Evolutionary conservation across 1,140 invertebrate species (phyloP), one percentile per base, ranked within the genome.

Genomic region (Caenorhabditis inopinata): DNA sequence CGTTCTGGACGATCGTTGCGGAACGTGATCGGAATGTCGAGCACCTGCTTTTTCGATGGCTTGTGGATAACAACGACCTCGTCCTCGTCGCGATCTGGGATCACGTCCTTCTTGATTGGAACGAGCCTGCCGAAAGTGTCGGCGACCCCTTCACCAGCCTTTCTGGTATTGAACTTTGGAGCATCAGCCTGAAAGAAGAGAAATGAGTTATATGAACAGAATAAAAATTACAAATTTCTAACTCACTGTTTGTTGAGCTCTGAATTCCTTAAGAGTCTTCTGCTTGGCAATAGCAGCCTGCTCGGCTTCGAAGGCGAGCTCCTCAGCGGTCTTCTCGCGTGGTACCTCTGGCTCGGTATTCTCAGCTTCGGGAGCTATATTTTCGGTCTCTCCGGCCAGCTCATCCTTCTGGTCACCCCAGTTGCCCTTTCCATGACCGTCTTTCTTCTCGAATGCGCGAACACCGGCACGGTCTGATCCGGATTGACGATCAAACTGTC

Each of bases 391-490:
- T 32, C 51, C 80, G 32, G 48, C 80, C 14, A 76, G 18, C 45
- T 76, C 80, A 35, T 76, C 75, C 35, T 81, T 45, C 53, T 78
- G 45, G 53, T 78, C 76, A 48, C 83, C 83, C 83, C 83, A 83
- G 83, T 83, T 83, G 73, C 83, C 82, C 77, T 83, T 83, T 53
- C 83, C 83, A 48, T 83, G 82, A 47, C 83, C 83, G 51, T 81
- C 83, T 82, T 83, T 83, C 82, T 83, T 80, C 16, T 83, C 83
- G 35, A 75, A 46, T n/a, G 82, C 14, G 38, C 77, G 76, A 21
- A 83, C 83, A 21, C 82, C 81, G 32, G 83, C 83, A 47, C 77
- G 62, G 82, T 83, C 83, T 21, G 83, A 83, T 42, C 83, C 83
- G 83, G 74, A 79, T 73, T 83, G 79, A 48, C 82, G 73, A 38